Evolutionary conservation across 2,888 invertebrate species (phyloP), one percentile per base, ranked within the genome.

Genomic region (Erebia aethiops): DNA sequence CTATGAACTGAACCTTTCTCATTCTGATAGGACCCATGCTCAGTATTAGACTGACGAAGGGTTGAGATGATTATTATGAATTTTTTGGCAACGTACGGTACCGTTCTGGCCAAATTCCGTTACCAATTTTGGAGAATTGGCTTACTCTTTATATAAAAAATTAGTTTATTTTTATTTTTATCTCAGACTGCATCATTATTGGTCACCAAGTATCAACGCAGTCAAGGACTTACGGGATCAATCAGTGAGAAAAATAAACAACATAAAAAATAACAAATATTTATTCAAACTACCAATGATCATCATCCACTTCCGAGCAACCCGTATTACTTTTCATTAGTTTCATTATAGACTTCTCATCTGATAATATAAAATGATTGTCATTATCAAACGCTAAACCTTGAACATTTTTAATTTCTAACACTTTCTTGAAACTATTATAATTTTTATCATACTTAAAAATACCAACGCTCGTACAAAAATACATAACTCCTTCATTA

Each of bases 381-480:
- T 89, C 82, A 54, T 72, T 86, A 76, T 90, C 91, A 67, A 90
- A 90, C 0, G 88, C 70, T 43, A 89, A 35, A 2, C 90, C 88
- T 52, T 83, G 83, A 4, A 88, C 71, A 75, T 85, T 84, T 67
- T 80, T 88, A 11, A 82, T 67, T 41, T 85, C 78, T 1, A 84
- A 60, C 57, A 88, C 78, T 73, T 83, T 87, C 49, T 79, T 81
- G 0, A 88, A 58, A 0, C 80, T 82, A 11, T 81, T 77, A 26
- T 69, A 63, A 5, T 71, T 74, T 8, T 68, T 72, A 9, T 79
- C 74, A n/a, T n/a, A 51, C 1, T 78, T 70, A 67, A 78, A 87
- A 1, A 90, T 73, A 8, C 91, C 91, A 14, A 82, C 76, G 77
- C 85, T 88, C 0, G 87, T 86, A 57, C 86, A 85, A 9, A 90